phyloP scores from a whole-genome alignment of 53 echinoderm and acorn worm species.

The Astropecten irregularis region DNA sequence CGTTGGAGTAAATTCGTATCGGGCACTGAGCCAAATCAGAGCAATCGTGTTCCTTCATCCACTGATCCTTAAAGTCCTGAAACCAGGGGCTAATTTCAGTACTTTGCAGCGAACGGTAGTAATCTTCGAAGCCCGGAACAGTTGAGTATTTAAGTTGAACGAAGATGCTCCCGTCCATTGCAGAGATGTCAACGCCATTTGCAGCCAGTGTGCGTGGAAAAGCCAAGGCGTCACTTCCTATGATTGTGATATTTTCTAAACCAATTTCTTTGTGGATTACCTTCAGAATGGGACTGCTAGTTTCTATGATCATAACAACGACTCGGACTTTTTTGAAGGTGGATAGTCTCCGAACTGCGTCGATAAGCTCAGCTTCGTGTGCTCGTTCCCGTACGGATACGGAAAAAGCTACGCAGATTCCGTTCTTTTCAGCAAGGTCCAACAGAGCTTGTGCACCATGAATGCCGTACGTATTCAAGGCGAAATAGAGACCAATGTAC shows the following conservation, averaged over 20 bases:
- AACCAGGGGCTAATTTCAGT: constrained; percentile 20
- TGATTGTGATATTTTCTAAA: background rate
- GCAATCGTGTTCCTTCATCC: background rate
- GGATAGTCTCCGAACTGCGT: background rate
- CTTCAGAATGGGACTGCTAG: background rate
- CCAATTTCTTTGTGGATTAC: background rate
- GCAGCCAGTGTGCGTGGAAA: background rate
- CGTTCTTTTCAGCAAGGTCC: constrained; percentile 2
- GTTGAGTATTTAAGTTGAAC: background rate
- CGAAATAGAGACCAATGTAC: constrained; percentile 41
- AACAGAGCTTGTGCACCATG: constrained; percentile 52
- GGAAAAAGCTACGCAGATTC: constrained; percentile 52
- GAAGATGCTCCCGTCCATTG: constrained; percentile 9
- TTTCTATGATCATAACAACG: background rate
- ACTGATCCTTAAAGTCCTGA: background rate
- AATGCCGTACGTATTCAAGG: constrained; percentile 50
- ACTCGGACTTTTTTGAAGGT: constrained; percentile 11
- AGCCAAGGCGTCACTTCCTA: constrained; percentile 37
- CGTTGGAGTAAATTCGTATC: background rate
- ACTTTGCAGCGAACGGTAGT: background rate
- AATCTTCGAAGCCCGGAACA: constrained; percentile 9
- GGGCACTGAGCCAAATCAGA: constrained; percentile 31
- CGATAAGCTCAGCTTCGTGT: background rate
- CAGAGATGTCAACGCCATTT: background rate
- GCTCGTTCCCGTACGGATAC: background rate